Evolutionary conservation across 2,797 vertebrate genomes (phyloP), one percentile per base, ranked within the genome.

Genomic region (Hephaestus fuliginosus): DNA sequence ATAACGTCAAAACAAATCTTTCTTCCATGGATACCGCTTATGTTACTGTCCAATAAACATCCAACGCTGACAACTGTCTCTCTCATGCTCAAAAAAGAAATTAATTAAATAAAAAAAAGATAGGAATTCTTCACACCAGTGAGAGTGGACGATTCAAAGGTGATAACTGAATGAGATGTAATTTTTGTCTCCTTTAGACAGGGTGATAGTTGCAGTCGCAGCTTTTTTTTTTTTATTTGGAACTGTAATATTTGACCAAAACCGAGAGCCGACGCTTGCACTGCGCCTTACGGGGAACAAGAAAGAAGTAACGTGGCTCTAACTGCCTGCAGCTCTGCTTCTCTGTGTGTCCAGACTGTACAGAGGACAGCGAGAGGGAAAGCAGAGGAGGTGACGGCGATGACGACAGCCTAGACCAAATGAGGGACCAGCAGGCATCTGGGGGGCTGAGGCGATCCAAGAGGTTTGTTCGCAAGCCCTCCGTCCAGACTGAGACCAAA

Each of bases 401-500:
- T 60, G 78, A 79, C 30, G 69, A 85, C 49, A 73, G 68, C 58
- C 58, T 64, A 9, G 83, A 88, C 60, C 91, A 71, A 88, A 74
- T 7, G 49, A 85, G 39, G 61, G 81, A 88, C 61, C 71, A 82
- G 79, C 89, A 84, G 76, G 72, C 14, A 61, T 84, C 91, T 8
- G 89, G 78, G 22, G 81, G 57, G 33, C 92, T 95, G 83, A 94
- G 77, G 70, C 84, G 95, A 74, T 88, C 91, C 76, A 96, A 94
- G 89, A 92, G 95, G 81, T 93, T 84, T 28, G 90, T 90, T 39
- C 92, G 93, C 72, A 96, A 96, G 61, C 97, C 96, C 81, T 97
- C 97, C 0, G 97, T 98, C 48, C 97, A 98, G 92, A 97, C 96
- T 1, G 98, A 99, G 95, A 99, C 97, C 94, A 99, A 99, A 94